A percentile compares a stretch with the other conserved stretches of the same genome.
These are phyloP conservation scores for Anas flavirostris DNA, from an alignment of 2,797 vertebrate species.

Conservation along the genomic window DNA sequence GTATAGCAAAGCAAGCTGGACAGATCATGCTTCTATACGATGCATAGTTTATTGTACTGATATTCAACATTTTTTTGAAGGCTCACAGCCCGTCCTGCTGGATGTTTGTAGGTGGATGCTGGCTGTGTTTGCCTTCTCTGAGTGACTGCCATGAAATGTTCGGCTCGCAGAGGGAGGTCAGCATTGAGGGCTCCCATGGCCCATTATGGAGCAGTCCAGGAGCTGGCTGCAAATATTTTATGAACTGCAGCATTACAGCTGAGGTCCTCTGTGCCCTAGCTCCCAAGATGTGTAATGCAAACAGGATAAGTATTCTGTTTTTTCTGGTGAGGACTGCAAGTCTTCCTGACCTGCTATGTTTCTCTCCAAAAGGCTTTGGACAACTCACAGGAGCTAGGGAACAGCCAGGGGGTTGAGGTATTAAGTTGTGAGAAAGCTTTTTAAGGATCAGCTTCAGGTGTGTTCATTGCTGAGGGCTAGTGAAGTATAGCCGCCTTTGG, in stretches of 20 bases:
- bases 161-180: not conserved
- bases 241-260: not conserved
- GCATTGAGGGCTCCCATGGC: fast-evolving
- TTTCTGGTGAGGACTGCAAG: not conserved
- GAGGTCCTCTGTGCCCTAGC: not conserved
- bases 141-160: not conserved
- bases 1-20: not conserved
- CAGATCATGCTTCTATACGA: not conserved
- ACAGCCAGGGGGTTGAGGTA: not conserved
- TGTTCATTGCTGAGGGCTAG: not conserved
- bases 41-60: not conserved
- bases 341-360: not conserved
- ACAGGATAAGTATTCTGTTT: not conserved
- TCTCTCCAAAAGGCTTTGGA: not conserved
- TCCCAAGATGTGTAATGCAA: not conserved
- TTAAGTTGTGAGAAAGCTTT: not conserved
- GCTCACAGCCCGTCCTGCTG: not conserved
- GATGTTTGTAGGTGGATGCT: not conserved
- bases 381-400: not conserved
- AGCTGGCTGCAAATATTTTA: fast-evolving
- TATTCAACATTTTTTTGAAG: not conserved
- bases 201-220: not conserved
- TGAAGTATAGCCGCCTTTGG: not conserved
- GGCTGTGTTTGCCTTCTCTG: not conserved
- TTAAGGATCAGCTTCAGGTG: not conserved